Evolutionary conservation across 2,797 vertebrate genomes (phyloP).

Genomic region (Rhinella marina): DNA sequence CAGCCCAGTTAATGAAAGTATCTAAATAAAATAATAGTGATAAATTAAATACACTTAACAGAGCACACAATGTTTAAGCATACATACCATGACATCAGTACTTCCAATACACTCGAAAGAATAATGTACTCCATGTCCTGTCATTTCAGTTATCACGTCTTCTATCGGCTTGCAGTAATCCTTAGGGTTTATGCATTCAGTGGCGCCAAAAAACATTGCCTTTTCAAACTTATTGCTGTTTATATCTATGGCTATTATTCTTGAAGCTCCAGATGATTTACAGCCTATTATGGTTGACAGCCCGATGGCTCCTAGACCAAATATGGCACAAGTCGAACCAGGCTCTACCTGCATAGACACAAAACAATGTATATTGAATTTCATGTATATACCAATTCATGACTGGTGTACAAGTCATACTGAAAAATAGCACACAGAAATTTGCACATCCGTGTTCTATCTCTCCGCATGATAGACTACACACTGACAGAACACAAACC

Average conservation of each 20-base stretch:
- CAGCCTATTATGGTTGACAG: constrained; percentile 82
- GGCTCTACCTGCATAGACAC: constrained; percentile 75
- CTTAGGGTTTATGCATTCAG: constrained; percentile 81
- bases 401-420: too few relatives aligned
- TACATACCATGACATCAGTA: constrained; percentile 78
- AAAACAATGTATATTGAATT: constrained; percentile 1
- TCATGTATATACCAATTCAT: background rate
- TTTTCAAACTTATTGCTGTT: constrained; percentile 78
- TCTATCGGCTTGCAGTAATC: constrained; percentile 79
- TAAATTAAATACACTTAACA: too few relatives aligned
- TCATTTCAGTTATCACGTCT: constrained; percentile 83
- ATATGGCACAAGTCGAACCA: constrained; percentile 80
- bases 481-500: too few relatives aligned
- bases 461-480: too few relatives aligned
- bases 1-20: too few relatives aligned
- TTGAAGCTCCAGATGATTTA: constrained; percentile 77
- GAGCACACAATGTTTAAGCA: background rate
- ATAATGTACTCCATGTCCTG: constrained; percentile 82
- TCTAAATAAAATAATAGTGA: too few relatives aligned
- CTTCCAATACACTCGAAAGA: constrained; percentile 85
- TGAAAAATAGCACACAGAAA: too few relatives aligned
- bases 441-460: too few relatives aligned
- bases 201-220: constrained; percentile 80
- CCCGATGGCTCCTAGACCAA: constrained; percentile 82
- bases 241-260: constrained; percentile 83